Conservation (phyloP, 2,888 invertebrate species). For the Cephus pygmeus region DNA sequence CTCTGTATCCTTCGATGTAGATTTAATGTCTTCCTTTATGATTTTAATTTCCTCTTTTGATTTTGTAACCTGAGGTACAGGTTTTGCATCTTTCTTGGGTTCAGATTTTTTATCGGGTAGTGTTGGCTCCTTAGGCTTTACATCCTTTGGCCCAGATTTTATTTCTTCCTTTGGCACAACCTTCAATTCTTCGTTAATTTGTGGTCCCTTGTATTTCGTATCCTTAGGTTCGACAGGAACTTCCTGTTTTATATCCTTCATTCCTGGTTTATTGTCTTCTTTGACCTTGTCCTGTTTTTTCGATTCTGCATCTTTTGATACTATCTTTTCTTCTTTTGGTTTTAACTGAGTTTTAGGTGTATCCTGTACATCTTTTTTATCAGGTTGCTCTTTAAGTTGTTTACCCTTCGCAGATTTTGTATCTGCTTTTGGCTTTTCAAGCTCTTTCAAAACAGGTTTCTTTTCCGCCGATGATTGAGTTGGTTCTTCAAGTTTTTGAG, state of each 20-base stretch:
- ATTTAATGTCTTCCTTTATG: conserved; percentile 55
- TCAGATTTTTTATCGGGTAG: conserved; percentile 16
- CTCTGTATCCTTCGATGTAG: conserved; percentile 52
- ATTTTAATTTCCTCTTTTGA: conserved; percentile 56
- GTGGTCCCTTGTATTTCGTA: conserved; percentile 5
- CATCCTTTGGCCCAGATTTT: background rate
- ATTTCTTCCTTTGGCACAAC: background rate
- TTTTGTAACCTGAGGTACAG: conserved; percentile 27
- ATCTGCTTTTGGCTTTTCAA: background rate
- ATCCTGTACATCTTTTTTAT: background rate
- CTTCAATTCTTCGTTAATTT: conserved; percentile 17
- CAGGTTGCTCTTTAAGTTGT: background rate
- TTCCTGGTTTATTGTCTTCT: background rate
- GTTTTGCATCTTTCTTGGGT: conserved; percentile 33
- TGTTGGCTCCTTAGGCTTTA: background rate
- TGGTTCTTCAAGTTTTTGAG: conserved; percentile 7
- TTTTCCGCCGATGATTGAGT: background rate
- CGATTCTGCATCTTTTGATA: conserved; percentile 1
- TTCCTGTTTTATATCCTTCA: conserved; percentile 19
- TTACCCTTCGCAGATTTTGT: background rate
- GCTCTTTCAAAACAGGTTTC: background rate
- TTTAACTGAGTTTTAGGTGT: conserved; percentile 17
- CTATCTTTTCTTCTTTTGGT: conserved; percentile 9
- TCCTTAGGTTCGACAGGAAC: conserved; percentile 2
- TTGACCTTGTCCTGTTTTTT: conserved; percentile 15